phyloP scores from a whole-genome alignment of 2,888 invertebrate species.

The Acronicta alni region DNA sequence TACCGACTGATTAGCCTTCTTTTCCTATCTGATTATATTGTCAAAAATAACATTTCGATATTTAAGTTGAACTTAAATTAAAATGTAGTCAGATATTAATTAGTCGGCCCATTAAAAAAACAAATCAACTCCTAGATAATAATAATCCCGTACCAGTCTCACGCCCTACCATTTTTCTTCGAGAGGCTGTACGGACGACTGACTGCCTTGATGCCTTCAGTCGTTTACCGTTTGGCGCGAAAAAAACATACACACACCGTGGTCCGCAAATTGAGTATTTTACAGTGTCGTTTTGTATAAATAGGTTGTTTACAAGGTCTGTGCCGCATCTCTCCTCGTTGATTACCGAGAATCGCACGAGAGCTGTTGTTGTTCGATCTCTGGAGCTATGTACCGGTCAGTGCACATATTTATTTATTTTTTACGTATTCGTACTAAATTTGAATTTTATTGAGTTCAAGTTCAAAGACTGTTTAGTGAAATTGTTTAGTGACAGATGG shows the following conservation, averaged over 20 bases:
- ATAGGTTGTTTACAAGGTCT: constrained; percentile 77
- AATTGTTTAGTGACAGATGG: constrained; percentile 6
- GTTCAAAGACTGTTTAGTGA: constrained; percentile 19
- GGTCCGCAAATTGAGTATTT: constrained; percentile 44
- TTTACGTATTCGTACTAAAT: constrained; percentile 32
- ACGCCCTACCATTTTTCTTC: constrained; percentile 64
- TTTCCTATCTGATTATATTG: too few species aligned
- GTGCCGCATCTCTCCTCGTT: constrained; percentile 65
- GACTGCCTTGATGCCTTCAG: constrained; percentile 47
- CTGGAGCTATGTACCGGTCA: constrained; percentile 80
- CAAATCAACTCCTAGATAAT: constrained; percentile 39
- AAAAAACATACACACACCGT: constrained; percentile 62
- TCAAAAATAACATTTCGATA: too few species aligned
- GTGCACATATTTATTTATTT: constrained; percentile 66
- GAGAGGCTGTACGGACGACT: constrained; percentile 49
- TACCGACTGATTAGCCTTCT: too few species aligned
- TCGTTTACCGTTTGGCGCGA: constrained; percentile 69
- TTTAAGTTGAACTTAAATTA: too few species aligned
- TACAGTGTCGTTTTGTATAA: constrained; percentile 71
- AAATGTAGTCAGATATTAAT: neutral
- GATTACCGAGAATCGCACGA: constrained; percentile 66
- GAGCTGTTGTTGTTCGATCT: constrained; percentile 56
- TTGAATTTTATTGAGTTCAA: constrained; percentile 17
- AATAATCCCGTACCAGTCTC: constrained; percentile 58
- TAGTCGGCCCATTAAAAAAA: constrained; percentile 21